Base-by-base conservation (phyloP, 2,888 invertebrate species). In the Pristionchus exspectatus region DNA sequence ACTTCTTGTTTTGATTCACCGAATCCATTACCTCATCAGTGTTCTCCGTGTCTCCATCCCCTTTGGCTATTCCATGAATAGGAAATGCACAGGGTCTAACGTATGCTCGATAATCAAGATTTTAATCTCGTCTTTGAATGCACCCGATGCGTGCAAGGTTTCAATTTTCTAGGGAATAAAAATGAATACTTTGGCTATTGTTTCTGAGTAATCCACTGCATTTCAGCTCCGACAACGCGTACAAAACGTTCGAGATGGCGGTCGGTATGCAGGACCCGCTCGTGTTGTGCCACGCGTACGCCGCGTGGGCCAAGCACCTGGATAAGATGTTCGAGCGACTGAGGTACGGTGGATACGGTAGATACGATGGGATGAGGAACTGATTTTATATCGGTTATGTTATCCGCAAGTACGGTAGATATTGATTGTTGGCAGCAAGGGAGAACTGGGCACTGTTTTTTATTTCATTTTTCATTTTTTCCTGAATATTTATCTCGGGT, bases 281-380 rank as follows among this genome's bases (percentile, higher is more conserved):
- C 9, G 5, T 24, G 18, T 21, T 30, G 12, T 66, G 69, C 14
- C 30, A n/a, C 50, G 87, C 56, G 16, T 88, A 56, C 33, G 66
- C 87, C 0, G 63, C 56, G 18, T 88, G 74, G 69, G 87, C 38
- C 27, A 88, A 88, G 56, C 87, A 88, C 74, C 72, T 88, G 24
- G 74, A 88, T n/a, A 30, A 30, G 24, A 21, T 54, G 18, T 88
- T 88, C 56, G 27, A 27, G 18, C 30, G 12, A 18, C 10, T 38
- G 74, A 88, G 87, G 87, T 88, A 54, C 24, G 87, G n/a, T 44
- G 44, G 21, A 44, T 44, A 44, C 44, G 44, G 44, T 50, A 50
- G 44, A 50, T 50, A 50, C 44, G 44, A 9, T 50, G 21, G 77
- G 77, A 44, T 38, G 1, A 5, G 21, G 21, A 44, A 33, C 14